phyloP scores from a whole-genome alignment of 2,888 invertebrate genomes.

The Osmoderma eremita region DNA sequence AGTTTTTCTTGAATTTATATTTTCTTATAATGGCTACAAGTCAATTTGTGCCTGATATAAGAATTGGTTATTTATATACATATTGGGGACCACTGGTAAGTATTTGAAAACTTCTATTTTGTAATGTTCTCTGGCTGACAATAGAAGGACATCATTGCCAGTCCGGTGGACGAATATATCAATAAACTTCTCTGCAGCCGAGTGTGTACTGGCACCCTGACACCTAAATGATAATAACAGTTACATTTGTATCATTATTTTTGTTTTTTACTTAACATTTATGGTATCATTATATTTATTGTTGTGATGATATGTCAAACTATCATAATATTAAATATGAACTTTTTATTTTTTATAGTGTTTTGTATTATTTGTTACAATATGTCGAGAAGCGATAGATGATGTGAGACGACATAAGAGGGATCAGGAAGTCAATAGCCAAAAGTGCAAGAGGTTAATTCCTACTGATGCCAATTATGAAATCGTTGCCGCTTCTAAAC shows the following conservation, averaged over 20 bases:
- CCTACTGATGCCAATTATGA: constrained; percentile 69
- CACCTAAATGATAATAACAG: too few relatives aligned
- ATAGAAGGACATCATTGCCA: too few relatives aligned
- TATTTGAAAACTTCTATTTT: constrained; percentile 37
- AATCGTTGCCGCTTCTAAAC: constrained; percentile 84
- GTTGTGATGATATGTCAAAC: background rate
- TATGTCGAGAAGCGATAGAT: constrained; percentile 96
- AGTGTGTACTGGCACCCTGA: too few relatives aligned
- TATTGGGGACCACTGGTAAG: constrained; percentile 97
- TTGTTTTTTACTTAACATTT: too few relatives aligned
- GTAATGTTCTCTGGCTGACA: too few relatives aligned
- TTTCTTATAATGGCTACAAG: constrained; percentile 98
- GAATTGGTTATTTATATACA: constrained; percentile 97
- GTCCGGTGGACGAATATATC: too few relatives aligned
- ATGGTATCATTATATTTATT: too few relatives aligned
- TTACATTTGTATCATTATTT: too few relatives aligned
- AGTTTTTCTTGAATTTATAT: constrained; percentile 97
- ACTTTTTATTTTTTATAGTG: constrained; percentile 65
- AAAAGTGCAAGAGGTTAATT: constrained; percentile 86
- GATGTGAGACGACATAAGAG: constrained; percentile 92
- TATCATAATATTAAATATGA: background rate
- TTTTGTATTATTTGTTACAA: constrained; percentile 95
- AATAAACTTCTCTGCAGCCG: too few relatives aligned
- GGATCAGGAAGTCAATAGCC: constrained; percentile 96
- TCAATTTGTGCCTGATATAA: constrained; percentile 96